Conservation (phyloP, 2,888 invertebrate species). For the Phorcus lineatus region DNA sequence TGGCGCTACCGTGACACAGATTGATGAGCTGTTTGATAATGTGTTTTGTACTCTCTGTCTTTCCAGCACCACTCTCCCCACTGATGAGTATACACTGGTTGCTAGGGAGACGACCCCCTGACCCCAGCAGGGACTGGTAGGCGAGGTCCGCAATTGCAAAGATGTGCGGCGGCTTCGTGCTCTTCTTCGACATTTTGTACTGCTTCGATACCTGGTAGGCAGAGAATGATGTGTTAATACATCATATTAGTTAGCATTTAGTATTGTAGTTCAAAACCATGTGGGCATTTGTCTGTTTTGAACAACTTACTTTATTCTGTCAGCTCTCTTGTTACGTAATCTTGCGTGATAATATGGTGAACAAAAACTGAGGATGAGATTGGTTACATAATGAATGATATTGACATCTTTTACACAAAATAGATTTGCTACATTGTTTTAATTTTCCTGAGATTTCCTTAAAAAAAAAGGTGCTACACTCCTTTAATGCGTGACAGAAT, state of each 20-base stretch:
- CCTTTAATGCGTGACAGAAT: too few species aligned
- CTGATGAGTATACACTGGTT: conserved; percentile 73
- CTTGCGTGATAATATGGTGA: too few species aligned
- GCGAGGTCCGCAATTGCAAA: conserved; percentile 72
- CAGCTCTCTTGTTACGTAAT: too few species aligned
- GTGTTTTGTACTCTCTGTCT: conserved; percentile 74
- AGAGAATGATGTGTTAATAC: neutral
- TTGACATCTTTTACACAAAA: too few species aligned
- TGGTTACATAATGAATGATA: too few species aligned
- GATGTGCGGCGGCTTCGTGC: conserved; percentile 69
- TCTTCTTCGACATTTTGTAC: conserved; percentile 62
- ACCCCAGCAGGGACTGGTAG: conserved; percentile 69
- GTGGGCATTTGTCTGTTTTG: too few species aligned
- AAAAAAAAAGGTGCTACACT: too few species aligned
- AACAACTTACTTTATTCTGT: too few species aligned
- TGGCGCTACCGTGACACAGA: conserved; percentile 52
- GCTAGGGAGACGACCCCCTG: conserved; percentile 55
- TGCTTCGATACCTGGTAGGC: conserved; percentile 47
- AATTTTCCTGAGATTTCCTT: too few species aligned
- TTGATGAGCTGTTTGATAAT: conserved; percentile 73
- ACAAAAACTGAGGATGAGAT: neutral
- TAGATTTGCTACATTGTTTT: too few species aligned
- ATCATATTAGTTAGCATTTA: neutral
- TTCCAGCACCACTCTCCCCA: conserved; percentile 75
- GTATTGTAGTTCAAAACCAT: too few species aligned